phyloP scores from a whole-genome alignment of 2,797 vertebrate genomes.

The Protonibea diacanthus region DNA sequence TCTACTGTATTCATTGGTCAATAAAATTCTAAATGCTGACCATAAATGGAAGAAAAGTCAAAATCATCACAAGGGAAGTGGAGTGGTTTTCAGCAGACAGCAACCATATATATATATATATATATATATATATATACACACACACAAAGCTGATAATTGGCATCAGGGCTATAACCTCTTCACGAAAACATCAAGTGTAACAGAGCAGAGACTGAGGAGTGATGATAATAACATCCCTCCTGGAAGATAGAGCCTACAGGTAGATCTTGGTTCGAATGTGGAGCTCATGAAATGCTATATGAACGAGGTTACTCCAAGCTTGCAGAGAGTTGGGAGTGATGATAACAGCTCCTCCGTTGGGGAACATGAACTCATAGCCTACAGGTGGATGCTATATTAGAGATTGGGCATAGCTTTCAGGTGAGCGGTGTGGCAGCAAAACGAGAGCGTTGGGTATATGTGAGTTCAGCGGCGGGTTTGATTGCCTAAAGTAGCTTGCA shows the following conservation, averaged over 20 bases:
- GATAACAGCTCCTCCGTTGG: neutral
- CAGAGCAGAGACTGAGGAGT: neutral
- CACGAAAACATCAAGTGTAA: neutral
- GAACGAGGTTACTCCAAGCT: neutral
- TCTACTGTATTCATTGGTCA: too few relatives aligned
- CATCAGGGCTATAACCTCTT: neutral
- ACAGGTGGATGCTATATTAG: neutral
- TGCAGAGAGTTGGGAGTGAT: neutral
- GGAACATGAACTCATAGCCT: neutral
- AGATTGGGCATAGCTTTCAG: neutral
- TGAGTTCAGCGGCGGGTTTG: conserved; percentile 8
- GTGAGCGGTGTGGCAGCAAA: conserved; percentile 1
- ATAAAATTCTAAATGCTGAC: too few relatives aligned
- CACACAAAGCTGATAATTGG: too few relatives aligned
- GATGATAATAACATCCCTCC: neutral
- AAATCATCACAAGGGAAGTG: too few relatives aligned
- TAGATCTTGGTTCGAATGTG: neutral
- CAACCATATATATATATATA: too few relatives aligned
- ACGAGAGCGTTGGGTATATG: neutral
- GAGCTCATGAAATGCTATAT: neutral
- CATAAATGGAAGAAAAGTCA: too few relatives aligned
- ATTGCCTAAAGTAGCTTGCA: conserved; percentile 11
- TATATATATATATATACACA: too few relatives aligned
- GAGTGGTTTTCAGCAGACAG: too few relatives aligned
- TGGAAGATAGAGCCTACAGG: neutral